Conservation (phyloP, 2,888 invertebrate species). For the Automeris io region DNA sequence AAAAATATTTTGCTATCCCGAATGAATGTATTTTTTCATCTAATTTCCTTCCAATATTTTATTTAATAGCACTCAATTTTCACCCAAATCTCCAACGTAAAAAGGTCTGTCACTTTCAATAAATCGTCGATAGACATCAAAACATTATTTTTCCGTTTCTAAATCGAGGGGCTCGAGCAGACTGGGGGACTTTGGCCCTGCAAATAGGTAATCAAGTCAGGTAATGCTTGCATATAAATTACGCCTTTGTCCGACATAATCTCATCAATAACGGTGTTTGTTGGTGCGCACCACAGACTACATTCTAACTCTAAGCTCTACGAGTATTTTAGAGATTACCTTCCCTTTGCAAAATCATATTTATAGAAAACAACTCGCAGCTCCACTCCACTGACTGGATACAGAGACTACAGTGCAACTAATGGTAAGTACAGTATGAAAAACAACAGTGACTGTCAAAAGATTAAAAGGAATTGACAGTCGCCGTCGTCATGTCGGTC, state of each 20-base stretch:
- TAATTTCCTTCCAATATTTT: slow-evolving; percentile 12
- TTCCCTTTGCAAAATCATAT: no score
- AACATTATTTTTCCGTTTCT: slow-evolving; percentile 45
- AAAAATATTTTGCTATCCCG: slow-evolving; percentile 5
- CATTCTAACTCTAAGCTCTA: no score
- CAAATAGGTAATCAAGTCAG: slow-evolving; percentile 66
- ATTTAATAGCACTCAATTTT: slow-evolving; percentile 33
- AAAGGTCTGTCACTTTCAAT: slow-evolving; percentile 48
- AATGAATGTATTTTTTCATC: slow-evolving; percentile 8
- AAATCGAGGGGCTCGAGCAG: slow-evolving; percentile 36
- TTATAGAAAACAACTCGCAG: no score
- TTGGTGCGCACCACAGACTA: slow-evolving; percentile 3
- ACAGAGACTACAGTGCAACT: no score
- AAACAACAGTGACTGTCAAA: no score
- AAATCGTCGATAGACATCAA: slow-evolving; percentile 48
- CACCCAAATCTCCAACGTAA: slow-evolving; percentile 20
- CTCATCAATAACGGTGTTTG: slow-evolving; percentile 33
- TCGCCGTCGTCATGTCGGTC: no score
- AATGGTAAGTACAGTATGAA: no score
- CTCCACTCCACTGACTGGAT: no score
- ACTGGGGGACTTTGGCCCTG: slow-evolving; percentile 39
- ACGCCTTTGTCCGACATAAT: slow-evolving; percentile 57
- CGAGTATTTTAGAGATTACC: no score
- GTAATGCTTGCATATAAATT: slow-evolving; percentile 70
- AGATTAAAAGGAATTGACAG: no score